Evolutionary conservation across 2,797 vertebrate genomes (phyloP), one percentile per base, ranked within the genome.

Genomic region (Peromyscus attwateri): DNA sequence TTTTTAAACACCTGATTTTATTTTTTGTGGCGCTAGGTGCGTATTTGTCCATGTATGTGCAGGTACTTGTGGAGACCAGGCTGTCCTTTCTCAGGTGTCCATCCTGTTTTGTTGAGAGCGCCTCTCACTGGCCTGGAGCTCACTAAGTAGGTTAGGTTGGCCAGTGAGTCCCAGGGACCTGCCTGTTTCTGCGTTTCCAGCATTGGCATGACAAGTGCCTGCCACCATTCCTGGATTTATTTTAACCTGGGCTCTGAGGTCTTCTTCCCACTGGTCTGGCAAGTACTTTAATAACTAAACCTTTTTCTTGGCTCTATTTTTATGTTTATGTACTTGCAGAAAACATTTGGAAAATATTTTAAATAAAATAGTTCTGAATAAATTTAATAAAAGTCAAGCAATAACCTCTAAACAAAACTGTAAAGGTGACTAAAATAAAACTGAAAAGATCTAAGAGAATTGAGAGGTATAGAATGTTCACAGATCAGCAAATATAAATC

Each of bases 281-380:
- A 73, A 73, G 14, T 8, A 55, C 25, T 57, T 87, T 57, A 57
- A 52, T 55, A 16, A 79, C 29, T 79, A 49, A 52, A 21, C 46
- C 4, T 7, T 46, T 16, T 70, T 31, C 21, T 71, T 34, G 0
- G 66, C 14, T n/a, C n/a, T 87, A 17, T 55, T 71, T 31, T 75
- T 60, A 57, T 60, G 27, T 60, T 73, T 75, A 60, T 14, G 10
- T 43, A 43, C 37, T 75, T 60, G 25, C 9, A 43, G 34, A 75
- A 75, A 73, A 75, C 16, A 88, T 80, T 57, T 83, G 37, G 31
- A 19, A 93, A 81, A 55, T 62, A 89, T 64, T 93, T 94, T 46
- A 81, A 91, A 89, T 55, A 70, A 79, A 85, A 71, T n/a, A 46
- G n/a, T 91, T 89, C 55, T 75, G 31, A 95, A 46, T 89, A 76